These are phyloP conservation scores for Melanogrammus aeglefinus DNA, from an alignment of 2,797 vertebrate genomes.

Conservation along the genomic window DNA sequence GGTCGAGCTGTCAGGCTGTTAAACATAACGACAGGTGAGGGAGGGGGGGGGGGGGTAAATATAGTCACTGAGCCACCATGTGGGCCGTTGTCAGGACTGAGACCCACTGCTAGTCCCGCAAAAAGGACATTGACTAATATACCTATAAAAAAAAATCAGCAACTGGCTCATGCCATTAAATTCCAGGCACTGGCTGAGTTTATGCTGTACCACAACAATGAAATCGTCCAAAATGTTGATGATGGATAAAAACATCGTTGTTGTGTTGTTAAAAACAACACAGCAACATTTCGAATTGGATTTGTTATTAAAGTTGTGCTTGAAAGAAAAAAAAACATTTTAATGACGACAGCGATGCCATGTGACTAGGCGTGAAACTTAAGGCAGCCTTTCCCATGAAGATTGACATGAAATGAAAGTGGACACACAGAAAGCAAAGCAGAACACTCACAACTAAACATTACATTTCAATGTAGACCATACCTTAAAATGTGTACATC, in stretches of 20 bases:
- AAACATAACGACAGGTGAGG: conserved; percentile 70
- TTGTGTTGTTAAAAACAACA: background rate
- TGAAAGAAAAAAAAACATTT: conserved; percentile 31
- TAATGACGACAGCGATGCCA: conserved; percentile 5
- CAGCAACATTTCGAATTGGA: background rate
- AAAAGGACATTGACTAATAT: background rate
- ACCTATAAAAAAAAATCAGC: background rate
- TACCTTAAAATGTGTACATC: background rate
- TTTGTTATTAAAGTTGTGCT: background rate
- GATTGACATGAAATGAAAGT: conserved; percentile 52
- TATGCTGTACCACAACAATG: background rate
- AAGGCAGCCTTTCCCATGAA: conserved; percentile 15
- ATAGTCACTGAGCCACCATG: conserved; percentile 63
- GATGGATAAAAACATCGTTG: no score
- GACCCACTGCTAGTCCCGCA: conserved; percentile 25
- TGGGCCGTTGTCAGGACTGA: conserved; percentile 14
- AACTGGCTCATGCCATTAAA: background rate
- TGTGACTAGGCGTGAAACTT: conserved; percentile 20
- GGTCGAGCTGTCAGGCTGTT: conserved; percentile 64
- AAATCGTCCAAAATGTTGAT: background rate
- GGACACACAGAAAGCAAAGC: conserved; percentile 15
- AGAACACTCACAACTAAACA: background rate
- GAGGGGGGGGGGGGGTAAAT: conserved; percentile 68
- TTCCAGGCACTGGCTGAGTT: background rate
- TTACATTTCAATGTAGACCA: background rate